A percentile compares a stretch with the other conserved stretches of the same genome.
Conservation (phyloP, 2,888 invertebrate genomes). For the Amphipoea oculea region DNA sequence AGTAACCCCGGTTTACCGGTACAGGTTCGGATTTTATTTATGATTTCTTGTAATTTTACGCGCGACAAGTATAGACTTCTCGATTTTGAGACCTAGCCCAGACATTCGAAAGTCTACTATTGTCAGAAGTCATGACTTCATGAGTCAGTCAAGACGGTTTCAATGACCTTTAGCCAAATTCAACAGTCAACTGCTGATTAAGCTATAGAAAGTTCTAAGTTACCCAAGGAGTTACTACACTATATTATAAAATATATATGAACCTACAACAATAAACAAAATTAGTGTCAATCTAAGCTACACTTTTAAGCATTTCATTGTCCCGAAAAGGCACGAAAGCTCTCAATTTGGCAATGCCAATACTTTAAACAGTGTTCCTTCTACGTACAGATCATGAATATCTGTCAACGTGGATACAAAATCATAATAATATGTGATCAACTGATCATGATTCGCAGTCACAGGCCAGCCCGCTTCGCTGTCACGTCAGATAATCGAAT, state of each 20-base stretch:
- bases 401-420: slow-evolving; percentile 65
- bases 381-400: slow-evolving; percentile 63
- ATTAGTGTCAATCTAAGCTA: slow-evolving; percentile 58
- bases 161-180: not conserved
- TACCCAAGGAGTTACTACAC: not conserved
- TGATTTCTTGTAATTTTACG: not conserved
- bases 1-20: too few relatives aligned
- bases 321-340: slow-evolving; percentile 70
- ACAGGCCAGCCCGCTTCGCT: slow-evolving; percentile 56
- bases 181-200: not conserved
- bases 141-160: not conserved
- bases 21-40: too few relatives aligned
- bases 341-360: slow-evolving; percentile 82
- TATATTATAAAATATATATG: slow-evolving; percentile 11
- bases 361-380: slow-evolving; percentile 82
- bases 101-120: not conserved
- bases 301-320: slow-evolving; percentile 55
- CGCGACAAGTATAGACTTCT: not conserved
- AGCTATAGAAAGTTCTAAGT: not conserved
- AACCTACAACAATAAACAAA: slow-evolving; percentile 58
- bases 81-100: not conserved
- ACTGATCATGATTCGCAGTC: slow-evolving; percentile 77
- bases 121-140: not conserved
- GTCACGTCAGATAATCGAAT: slow-evolving; percentile 88
- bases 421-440: slow-evolving; percentile 79